Percentiles rank a stretch among this genome's conserved stretches.
phyloP scores from a whole-genome alignment of 2,888 invertebrate genomes.

The Nymphalis urticae region DNA sequence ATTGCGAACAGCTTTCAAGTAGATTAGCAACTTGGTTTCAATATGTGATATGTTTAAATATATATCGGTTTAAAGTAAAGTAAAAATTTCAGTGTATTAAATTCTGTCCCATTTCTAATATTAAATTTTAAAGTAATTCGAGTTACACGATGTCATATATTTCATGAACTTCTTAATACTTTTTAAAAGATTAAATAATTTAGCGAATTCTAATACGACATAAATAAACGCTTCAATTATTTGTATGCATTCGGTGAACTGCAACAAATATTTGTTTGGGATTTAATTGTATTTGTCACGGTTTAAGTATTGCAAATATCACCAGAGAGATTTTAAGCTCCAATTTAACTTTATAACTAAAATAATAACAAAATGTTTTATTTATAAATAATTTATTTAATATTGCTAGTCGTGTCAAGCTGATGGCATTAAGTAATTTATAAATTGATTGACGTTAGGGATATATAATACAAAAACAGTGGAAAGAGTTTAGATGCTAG shows the following conservation, averaged over 20 bases:
- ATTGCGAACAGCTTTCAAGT: constrained; percentile 47
- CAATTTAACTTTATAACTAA: no score
- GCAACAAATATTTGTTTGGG: background rate
- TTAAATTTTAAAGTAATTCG: constrained; percentile 3
- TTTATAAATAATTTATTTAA: no score
- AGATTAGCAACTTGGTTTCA: constrained; percentile 45
- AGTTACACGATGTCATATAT: no score
- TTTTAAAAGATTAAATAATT: no score
- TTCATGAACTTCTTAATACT: no score
- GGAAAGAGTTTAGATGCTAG: no score
- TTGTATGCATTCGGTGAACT: background rate
- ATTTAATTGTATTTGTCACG: constrained; percentile 1
- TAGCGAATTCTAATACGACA: background rate
- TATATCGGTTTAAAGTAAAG: background rate
- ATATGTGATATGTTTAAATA: constrained; percentile 42
- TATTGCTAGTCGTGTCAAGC: no score
- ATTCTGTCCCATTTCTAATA: constrained; percentile 8
- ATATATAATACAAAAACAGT: no score
- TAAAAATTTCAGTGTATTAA: constrained; percentile 13
- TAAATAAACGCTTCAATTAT: background rate
- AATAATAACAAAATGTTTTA: no score
- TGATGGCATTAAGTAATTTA: no score
- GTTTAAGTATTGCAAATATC: background rate
- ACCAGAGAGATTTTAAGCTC: background rate
- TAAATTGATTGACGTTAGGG: background rate